These are phyloP conservation scores for Araneus ventricosus DNA, from an alignment of 1,140 invertebrate species.

Conservation along the genomic window DNA sequence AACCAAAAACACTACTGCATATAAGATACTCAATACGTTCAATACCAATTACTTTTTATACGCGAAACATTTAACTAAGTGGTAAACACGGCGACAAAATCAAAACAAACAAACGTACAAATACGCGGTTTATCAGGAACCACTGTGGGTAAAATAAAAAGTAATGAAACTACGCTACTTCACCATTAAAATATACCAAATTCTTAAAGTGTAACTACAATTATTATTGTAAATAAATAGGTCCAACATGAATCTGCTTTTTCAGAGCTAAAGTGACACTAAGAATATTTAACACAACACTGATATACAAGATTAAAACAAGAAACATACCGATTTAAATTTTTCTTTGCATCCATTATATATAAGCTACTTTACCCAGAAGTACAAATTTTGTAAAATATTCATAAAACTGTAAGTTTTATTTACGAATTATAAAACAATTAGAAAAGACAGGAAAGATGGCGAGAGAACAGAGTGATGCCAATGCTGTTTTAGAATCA, in stretches of 20 bases:
- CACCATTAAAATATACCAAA: too few relatives aligned
- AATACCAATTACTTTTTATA: too few relatives aligned
- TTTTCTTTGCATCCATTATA: constrained; percentile 59
- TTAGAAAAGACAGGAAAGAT: constrained; percentile 38
- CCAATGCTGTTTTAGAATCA: neutral
- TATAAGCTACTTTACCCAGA: neutral
- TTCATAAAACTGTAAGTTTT: constrained; percentile 26
- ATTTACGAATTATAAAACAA: constrained; percentile 40
- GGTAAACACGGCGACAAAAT: too few relatives aligned
- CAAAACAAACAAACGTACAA: too few relatives aligned
- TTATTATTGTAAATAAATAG: neutral
- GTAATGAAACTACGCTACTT: too few relatives aligned
- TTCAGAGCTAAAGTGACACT: neutral
- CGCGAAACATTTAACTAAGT: too few relatives aligned
- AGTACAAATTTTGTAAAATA: neutral
- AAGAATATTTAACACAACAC: neutral
- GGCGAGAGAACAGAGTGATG: constrained; percentile 30
- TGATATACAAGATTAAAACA: neutral
- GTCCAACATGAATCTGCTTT: neutral
- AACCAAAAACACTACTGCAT: too few relatives aligned
- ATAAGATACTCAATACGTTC: too few relatives aligned
- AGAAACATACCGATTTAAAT: constrained; percentile 47
- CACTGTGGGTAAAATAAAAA: too few relatives aligned
- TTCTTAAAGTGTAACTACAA: too few relatives aligned
- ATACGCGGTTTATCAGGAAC: too few relatives aligned